A percentile compares a stretch with the other conserved stretches of the same genome.
Evolutionary conservation across 2,113 vertebrate species (phyloP).

Genomic region (Amblyornis subalaris): DNA sequence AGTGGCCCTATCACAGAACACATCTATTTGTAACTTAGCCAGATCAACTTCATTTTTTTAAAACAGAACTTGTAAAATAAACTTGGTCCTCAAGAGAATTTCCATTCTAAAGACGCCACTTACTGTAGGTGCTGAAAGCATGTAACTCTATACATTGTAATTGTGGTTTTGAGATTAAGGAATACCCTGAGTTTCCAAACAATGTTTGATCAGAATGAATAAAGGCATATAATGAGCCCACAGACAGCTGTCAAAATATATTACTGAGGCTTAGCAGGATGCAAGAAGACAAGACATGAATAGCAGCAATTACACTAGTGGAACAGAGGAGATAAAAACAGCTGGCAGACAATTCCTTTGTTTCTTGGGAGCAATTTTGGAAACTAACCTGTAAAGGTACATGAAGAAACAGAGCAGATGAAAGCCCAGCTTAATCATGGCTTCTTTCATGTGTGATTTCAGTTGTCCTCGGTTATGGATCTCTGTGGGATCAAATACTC

Average conservation of each 20-base stretch:
- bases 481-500: constrained; percentile 97
- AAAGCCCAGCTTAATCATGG: constrained; percentile 98
- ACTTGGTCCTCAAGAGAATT: not conserved
- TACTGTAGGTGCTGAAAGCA: not conserved
- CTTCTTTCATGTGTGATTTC: constrained; percentile 98
- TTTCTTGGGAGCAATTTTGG: not conserved
- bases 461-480: constrained; percentile 97
- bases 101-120: not conserved
- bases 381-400: constrained; percentile 93
- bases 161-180: not conserved
- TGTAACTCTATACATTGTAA: not conserved
- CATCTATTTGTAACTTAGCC: not conserved
- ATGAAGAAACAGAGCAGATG: constrained; percentile 99
- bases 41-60: not conserved
- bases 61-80: not conserved
- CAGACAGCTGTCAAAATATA: not conserved
- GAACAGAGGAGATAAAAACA: not conserved
- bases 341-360: not conserved
- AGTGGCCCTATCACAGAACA: not conserved
- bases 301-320: not conserved
- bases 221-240: not conserved
- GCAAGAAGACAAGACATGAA: not conserved
- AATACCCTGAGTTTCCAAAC: not conserved
- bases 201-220: not conserved
- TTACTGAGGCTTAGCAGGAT: not conserved